Evolutionary conservation across 1,140 invertebrate species (phyloP).

Genomic region (Drosophila guanche): DNA sequence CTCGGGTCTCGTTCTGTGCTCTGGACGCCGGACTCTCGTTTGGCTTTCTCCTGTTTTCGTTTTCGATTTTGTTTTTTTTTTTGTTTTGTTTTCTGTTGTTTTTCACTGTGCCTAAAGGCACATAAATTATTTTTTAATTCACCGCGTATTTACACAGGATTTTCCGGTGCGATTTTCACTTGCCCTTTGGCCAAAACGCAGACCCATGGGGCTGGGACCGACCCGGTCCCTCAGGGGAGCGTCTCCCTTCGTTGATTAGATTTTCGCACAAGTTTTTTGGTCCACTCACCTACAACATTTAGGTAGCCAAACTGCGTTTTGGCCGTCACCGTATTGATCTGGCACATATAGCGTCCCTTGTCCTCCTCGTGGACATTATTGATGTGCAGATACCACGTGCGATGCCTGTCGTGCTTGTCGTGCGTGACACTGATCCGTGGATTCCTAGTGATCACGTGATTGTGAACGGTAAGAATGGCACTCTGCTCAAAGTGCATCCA

Average conservation of each 20-base stretch:
- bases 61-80: constrained; percentile 14
- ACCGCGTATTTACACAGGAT: constrained; percentile 65
- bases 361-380: constrained; percentile 95
- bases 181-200: constrained; percentile 3
- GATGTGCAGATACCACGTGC: constrained; percentile 96
- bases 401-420: constrained; percentile 89
- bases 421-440: constrained; percentile 95
- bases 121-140: constrained; percentile 79
- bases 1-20: constrained; percentile 22
- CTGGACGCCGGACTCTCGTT: constrained; percentile 23
- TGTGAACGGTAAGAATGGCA: constrained; percentile 95
- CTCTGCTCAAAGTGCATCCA: constrained; percentile 98
- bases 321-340: constrained; percentile 96
- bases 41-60: constrained; percentile 12
- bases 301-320: constrained; percentile 96
- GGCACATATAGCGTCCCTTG: constrained; percentile 96
- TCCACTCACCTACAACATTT: constrained; percentile 94
- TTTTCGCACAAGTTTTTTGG: constrained; percentile 6
- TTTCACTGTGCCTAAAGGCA: constrained; percentile 61
- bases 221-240: background rate
- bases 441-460: constrained; percentile 96
- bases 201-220: background rate
- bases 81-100: constrained; percentile 10
- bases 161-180: constrained; percentile 25
- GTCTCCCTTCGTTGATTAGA: constrained; percentile 50